A percentile compares a stretch with the other conserved stretches of the same genome.
Conservation (phyloP, 2,888 invertebrate genomes). For the Neria commutata region DNA sequence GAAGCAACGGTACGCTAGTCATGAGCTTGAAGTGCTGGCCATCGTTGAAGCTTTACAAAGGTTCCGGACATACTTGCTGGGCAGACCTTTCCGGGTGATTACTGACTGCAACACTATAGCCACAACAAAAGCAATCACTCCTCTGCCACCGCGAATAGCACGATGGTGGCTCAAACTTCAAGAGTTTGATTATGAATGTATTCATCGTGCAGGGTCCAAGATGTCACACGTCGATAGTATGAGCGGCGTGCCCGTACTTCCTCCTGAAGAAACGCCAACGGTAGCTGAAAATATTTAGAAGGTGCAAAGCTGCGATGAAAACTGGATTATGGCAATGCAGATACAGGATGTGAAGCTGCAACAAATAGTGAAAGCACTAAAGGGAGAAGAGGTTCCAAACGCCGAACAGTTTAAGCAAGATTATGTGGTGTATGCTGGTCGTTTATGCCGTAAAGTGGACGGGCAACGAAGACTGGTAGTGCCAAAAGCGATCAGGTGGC, state of each 20-base stretch:
- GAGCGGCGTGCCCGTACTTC: constrained; percentile 33
- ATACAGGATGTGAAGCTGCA: constrained; percentile 6
- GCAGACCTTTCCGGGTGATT: constrained; percentile 40
- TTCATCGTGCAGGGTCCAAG: constrained; percentile 31
- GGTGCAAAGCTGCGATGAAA: no score
- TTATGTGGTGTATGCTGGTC: constrained; percentile 5
- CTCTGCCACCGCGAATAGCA: constrained; percentile 42
- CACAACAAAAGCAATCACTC: constrained; percentile 39
- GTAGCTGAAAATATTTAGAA: constrained; percentile 20
- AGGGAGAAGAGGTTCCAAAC: neutral
- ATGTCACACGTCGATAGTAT: constrained; percentile 51
- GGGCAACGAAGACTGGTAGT: constrained; percentile 17
- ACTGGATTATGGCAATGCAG: constrained; percentile 11
- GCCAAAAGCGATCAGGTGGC: constrained; percentile 21
- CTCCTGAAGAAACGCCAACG: constrained; percentile 1
- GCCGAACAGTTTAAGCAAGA: neutral
- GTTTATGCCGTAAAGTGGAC: constrained; percentile 7
- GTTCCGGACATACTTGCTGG: constrained; percentile 52
- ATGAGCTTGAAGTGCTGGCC: constrained; percentile 57
- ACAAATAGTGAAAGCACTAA: neutral
- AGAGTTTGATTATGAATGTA: constrained; percentile 32
- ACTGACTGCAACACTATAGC: constrained; percentile 52
- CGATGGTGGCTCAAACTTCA: constrained; percentile 39
- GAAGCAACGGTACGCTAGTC: constrained; percentile 50
- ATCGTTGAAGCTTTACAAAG: constrained; percentile 43